A percentile compares a stretch with the other conserved stretches of the same genome.
Conservation (phyloP, 2,888 invertebrate genomes). For the Spilarctia lutea region DNA sequence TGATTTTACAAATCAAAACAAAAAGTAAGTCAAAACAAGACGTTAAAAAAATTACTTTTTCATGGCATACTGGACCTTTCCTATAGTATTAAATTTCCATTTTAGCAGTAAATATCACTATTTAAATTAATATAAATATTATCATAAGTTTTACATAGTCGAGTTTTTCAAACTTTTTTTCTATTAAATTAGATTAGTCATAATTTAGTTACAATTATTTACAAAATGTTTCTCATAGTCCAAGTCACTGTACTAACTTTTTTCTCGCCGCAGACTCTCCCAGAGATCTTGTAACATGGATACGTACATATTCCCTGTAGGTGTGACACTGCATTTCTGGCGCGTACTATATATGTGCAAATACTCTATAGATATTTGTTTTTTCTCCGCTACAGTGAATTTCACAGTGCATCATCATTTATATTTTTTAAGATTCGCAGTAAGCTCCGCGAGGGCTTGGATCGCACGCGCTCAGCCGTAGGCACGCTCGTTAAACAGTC, state of each 20-base stretch:
- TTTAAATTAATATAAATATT: too few species aligned
- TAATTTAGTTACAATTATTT: too few species aligned
- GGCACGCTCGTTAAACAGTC: constrained; percentile 75
- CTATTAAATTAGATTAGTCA: too few species aligned
- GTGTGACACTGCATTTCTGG: background rate
- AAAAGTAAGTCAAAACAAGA: background rate
- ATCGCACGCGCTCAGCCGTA: constrained; percentile 68
- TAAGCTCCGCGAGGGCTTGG: constrained; percentile 63
- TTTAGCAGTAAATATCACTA: background rate
- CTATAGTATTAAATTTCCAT: background rate
- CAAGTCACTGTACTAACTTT: too few species aligned
- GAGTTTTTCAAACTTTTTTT: too few species aligned
- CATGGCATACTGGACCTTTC: too few species aligned
- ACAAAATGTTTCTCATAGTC: too few species aligned
- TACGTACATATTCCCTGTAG: too few species aligned
- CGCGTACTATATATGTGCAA: background rate
- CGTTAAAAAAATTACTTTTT: background rate
- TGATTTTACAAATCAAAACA: background rate
- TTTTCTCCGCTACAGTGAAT: constrained; percentile 9
- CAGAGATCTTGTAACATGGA: too few species aligned
- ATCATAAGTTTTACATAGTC: too few species aligned
- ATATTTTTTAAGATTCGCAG: constrained; percentile 58
- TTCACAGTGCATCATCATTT: constrained; percentile 39
- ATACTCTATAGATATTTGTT: constrained; percentile 24
- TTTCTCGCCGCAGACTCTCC: too few species aligned